phyloP scores from a whole-genome alignment of 2,797 vertebrate genomes.

The Salmo trutta region DNA sequence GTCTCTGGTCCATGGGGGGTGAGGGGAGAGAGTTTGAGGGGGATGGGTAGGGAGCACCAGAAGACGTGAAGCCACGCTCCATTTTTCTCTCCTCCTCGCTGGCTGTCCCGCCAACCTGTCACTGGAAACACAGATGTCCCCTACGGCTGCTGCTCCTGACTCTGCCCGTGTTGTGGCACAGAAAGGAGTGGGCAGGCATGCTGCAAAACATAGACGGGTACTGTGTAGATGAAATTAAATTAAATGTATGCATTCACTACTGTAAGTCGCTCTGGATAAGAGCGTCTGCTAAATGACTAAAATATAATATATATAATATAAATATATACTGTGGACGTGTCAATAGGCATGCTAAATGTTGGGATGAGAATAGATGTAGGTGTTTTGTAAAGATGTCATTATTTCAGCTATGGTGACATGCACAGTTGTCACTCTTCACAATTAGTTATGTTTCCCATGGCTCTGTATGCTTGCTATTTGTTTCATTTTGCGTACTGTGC shows the following conservation, averaged over 20 bases:
- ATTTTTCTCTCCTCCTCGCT: not conserved
- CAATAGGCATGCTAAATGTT: not conserved
- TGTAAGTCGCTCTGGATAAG: too few species aligned
- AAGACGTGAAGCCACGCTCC: not conserved
- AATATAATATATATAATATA: too few species aligned
- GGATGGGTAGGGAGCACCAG: not conserved
- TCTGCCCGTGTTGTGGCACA: too few species aligned
- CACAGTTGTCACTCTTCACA: too few species aligned
- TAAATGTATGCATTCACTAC: too few species aligned
- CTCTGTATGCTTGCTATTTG: not conserved
- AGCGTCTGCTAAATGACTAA: too few species aligned
- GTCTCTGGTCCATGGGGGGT: slow-evolving; percentile 2
- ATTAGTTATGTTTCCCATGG: not conserved
- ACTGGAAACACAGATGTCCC: not conserved
- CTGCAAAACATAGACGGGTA: too few species aligned
- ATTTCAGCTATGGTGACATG: too few species aligned
- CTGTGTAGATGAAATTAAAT: too few species aligned
- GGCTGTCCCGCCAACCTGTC: not conserved
- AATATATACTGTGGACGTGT: not conserved
- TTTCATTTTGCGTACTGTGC: not conserved
- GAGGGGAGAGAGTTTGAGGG: not conserved
- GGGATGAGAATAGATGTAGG: not conserved
- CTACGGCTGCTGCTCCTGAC: not conserved
- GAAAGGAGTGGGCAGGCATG: too few species aligned
- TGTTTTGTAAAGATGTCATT: not conserved